Base-by-base conservation (phyloP, 1,140 invertebrate species). In the Drosophila pachea region DNA sequence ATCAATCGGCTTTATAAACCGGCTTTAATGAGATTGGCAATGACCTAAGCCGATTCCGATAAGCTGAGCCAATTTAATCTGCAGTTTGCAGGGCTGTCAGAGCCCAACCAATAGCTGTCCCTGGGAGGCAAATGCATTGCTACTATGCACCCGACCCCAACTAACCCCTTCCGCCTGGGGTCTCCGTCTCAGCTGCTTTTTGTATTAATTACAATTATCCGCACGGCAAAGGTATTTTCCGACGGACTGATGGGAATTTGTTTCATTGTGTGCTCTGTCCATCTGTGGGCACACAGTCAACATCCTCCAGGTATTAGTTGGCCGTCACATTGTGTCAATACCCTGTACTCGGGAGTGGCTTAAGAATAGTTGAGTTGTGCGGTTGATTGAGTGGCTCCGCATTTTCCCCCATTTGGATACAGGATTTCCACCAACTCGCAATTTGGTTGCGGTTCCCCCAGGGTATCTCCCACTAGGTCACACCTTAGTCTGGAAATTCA, bases 171-270 rank as follows among this genome's bases (percentile, higher is more conserved):
- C 56, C 22, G 22, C 22, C 22, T 22, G 22, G 22, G 22, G 1
- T 22, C 22, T 22, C 22, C 22, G 68, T 78, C 73, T 71, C 58
- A 58, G 64, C 50, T 73, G 65, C 64, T 62, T 81, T 79, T 74
- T 84, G 76, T 84, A 86, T 86, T 86, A 86, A 86, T 86, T 86
- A 74, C 82, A 86, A 86, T 86, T 86, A 86, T 82, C 86, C 81
- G 81, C 81, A 86, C 81, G 82, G 69, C 77, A 77, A 76, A 74
- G 79, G 77, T 86, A 86, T 86, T 86, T 77, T 72, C 82, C 77
- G 81, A 81, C 82, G 77, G 82, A 71, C 69, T 77, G 82, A 86
- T 86, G 86, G 82, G 74, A 77, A 81, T 86, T 79, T 33, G 70
- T 74, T 77, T 86, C 81, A 86, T 81, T 86, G 86, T 81, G 73